Evolutionary conservation across 2,113 vertebrate species (phyloP).

Genomic region (Amblyornis subalaris): DNA sequence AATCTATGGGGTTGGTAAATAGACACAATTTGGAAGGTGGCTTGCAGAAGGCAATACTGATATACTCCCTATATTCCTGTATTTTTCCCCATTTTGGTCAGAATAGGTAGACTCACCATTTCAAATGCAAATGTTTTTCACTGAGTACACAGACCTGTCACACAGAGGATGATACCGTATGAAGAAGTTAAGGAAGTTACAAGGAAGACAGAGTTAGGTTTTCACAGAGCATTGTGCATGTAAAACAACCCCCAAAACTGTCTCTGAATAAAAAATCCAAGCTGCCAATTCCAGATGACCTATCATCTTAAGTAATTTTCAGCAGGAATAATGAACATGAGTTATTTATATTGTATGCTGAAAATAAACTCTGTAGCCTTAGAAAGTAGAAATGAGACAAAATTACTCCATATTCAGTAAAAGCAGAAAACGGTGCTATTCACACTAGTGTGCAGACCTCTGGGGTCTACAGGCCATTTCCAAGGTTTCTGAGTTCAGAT

Average conservation of each 20-base stretch:
- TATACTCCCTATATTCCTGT: not conserved
- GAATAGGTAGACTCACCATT: not conserved
- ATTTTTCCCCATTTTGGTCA: not conserved
- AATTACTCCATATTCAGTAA: not conserved
- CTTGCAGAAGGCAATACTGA: not conserved
- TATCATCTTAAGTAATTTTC: not conserved
- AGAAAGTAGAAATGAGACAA: not conserved
- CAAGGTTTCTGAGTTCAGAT: not conserved
- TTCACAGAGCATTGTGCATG: not conserved
- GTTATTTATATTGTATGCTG: not conserved
- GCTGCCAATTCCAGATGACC: not conserved
- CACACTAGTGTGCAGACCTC: not conserved
- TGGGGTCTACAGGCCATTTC: fast-evolving
- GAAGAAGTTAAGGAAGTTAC: not conserved
- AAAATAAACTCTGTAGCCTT: constrained; percentile 7
- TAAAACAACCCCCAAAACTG: not conserved
- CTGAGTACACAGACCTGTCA: not conserved
- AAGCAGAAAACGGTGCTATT: not conserved
- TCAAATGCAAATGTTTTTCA: not conserved
- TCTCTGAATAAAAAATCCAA: not conserved
- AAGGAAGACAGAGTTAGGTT: not conserved
- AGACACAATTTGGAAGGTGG: not conserved
- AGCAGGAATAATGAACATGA: not conserved
- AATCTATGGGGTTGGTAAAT: not conserved
- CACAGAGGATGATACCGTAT: not conserved